Conservation (phyloP, 2,113 vertebrate genomes). For the Urocolius indicus region DNA sequence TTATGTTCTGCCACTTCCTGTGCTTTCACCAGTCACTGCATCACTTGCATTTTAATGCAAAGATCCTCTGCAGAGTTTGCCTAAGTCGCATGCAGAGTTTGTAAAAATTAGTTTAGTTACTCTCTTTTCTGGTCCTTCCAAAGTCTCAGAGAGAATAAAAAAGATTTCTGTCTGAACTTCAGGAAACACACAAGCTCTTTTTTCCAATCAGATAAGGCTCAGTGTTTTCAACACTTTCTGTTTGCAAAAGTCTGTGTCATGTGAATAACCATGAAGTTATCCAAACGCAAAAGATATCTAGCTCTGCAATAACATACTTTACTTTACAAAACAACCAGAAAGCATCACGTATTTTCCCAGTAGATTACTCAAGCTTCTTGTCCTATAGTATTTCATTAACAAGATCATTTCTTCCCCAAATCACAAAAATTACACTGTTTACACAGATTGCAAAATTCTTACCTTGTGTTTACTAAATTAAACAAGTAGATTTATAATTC, state of each 20-base stretch:
- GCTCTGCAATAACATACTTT: background rate
- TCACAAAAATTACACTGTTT: slow-evolving; percentile 17
- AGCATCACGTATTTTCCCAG: background rate
- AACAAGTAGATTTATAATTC: background rate
- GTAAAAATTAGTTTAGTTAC: background rate
- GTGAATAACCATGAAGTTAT: background rate
- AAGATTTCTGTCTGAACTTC: background rate
- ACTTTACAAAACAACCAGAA: background rate
- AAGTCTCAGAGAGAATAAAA: background rate
- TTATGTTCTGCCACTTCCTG: background rate
- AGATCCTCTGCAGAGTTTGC: background rate
- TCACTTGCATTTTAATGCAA: background rate
- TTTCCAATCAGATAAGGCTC: background rate
- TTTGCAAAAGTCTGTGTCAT: background rate
- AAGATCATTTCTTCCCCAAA: background rate
- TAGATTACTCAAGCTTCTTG: background rate
- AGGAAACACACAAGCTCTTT: background rate
- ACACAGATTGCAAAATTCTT: background rate
- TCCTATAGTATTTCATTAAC: background rate
- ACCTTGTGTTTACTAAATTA: background rate
- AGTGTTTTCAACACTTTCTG: background rate
- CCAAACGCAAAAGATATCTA: background rate
- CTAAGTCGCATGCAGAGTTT: background rate
- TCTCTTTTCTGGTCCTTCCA: background rate
- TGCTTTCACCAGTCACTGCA: background rate